Evolutionary conservation across 2,888 invertebrate genomes (phyloP), one percentile per base, ranked within the genome.

Genomic region (Anorthoa munda): DNA sequence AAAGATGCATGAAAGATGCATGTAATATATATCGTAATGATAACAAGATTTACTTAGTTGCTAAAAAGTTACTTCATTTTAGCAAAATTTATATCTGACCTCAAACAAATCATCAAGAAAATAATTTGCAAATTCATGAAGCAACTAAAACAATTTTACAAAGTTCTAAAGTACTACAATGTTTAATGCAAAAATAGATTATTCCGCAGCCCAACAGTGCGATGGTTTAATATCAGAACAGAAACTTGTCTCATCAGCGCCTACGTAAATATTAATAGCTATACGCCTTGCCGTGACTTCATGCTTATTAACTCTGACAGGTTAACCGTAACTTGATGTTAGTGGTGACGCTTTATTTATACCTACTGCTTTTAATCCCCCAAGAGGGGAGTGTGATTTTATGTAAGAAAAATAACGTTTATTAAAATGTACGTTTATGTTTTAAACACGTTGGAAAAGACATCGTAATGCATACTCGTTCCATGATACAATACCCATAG

Each of bases 181-280:
- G 60, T 78, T 68, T 68, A 66, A 81, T 64, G 23, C 58, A 75
- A 48, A 65, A 73, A 61, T 56, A 73, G 53, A 73, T 74, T 60
- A 80, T 55, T 66, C 45, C 51, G 18, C 23, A 26, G 39, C 55
- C 53, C 65, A 31, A 17, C 60, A 63, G 26, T 48, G 21, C 56
- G 23, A 21, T 46, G 64, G 76, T 65, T 81, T 81, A 81, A 78
- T 81, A 68, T 60, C 65, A 65, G 66, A 71, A 71, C 63, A 70
- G 66, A 67, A 79, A 79, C 82, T 82, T 82, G 66, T 67, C 55
- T 77, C 78, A 78, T 82, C 78, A 80, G 67, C 78, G 78, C 81
- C 79, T 81, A 70, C 69, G 58, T 67, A 83, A 79, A 70, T 79
- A 79, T 78, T 78, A 73, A 83, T 82, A 81, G 83, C 81, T 82